Base-by-base conservation (phyloP, 2,888 invertebrate species). In the Allacma fusca region DNA sequence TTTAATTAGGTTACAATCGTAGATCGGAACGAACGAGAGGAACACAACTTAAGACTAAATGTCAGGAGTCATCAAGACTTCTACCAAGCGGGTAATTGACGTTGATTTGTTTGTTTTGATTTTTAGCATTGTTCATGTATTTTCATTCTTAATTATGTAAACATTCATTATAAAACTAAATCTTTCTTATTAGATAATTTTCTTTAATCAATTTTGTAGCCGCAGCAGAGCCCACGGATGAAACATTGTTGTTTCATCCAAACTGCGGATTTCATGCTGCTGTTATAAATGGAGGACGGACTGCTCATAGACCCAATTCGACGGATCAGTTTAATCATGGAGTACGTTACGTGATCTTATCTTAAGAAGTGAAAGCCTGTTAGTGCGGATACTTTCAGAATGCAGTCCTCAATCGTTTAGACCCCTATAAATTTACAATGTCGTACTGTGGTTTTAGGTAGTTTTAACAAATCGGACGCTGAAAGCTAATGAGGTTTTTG, bases 261-360 rank as follows among this genome's bases (percentile, higher is more conserved):
- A 92, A 93, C 86, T 97, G 97, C 88, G 97, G 97, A 83, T 93
- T 94, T 82, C 95, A 96, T 88, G 96, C 95, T 83, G 93, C 94
- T 86, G 95, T 97, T 82, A 94, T 95, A 84, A 94, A 94, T 86
- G 93, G 93, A 87, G 94, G 94, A 85, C 90, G 94, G 86, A 96
- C 96, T 83, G 96, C 96, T 81, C 92, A 95, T 87, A 90, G 97
- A 86, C 96, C 97, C 85, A 96, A 96, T 94, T 95, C 88, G 89
- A 78, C 73, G 12, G 73, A 73, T 62, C 73, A 76, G 75, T 68
- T 70, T 26, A 59, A 74, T 67, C 69, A 40, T 71, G 73, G 73
- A 12, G 72, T 72, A 59, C 4, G 50, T 19, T 1, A 5, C 5
- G n/a, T 50, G 9, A 34, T 34, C 9, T 34, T 34, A 34, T 34